Percentiles rank a stretch among this genome's conserved stretches.
phyloP scores from a whole-genome alignment of 2,888 invertebrate genomes.

The Augiades crinisus region DNA sequence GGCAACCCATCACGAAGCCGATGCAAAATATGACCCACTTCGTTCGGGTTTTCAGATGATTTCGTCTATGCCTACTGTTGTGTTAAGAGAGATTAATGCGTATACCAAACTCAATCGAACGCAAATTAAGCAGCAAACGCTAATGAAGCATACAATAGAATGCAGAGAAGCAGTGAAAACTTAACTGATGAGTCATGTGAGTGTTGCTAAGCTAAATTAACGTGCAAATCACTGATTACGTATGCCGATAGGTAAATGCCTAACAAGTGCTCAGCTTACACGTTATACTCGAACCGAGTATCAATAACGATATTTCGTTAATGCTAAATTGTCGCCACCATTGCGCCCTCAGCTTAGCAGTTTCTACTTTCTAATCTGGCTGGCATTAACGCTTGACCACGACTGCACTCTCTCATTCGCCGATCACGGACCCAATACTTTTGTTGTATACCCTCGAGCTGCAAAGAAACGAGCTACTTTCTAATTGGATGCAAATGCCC shows the following conservation, averaged over 20 bases:
- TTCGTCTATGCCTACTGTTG: no score
- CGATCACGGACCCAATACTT: conserved; percentile 58
- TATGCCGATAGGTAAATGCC: background rate
- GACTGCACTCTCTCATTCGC: conserved; percentile 60
- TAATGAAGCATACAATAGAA: no score
- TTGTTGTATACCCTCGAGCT: conserved; percentile 62
- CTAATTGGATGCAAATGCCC: conserved; percentile 55
- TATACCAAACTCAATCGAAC: background rate
- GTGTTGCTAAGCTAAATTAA: conserved; percentile 5
- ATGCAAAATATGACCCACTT: conserved; percentile 6
- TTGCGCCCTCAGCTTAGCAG: conserved; percentile 48
- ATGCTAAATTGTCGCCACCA: conserved; percentile 41
- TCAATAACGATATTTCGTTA: conserved; percentile 27
- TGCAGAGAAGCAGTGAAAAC: conserved; percentile 15
- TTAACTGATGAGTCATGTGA: conserved; percentile 9
- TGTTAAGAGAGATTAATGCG: no score
- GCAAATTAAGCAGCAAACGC: background rate
- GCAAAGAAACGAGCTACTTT: conserved; percentile 52
- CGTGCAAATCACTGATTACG: conserved; percentile 9
- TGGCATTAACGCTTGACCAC: conserved; percentile 55
- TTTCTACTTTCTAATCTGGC: conserved; percentile 74
- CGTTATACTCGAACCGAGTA: conserved; percentile 23
- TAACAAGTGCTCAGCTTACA: no score
- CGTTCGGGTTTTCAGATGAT: no score
- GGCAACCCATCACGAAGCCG: background rate